Evolutionary conservation across 2,113 vertebrate species (phyloP).

Genomic region (Noctilio leporinus): DNA sequence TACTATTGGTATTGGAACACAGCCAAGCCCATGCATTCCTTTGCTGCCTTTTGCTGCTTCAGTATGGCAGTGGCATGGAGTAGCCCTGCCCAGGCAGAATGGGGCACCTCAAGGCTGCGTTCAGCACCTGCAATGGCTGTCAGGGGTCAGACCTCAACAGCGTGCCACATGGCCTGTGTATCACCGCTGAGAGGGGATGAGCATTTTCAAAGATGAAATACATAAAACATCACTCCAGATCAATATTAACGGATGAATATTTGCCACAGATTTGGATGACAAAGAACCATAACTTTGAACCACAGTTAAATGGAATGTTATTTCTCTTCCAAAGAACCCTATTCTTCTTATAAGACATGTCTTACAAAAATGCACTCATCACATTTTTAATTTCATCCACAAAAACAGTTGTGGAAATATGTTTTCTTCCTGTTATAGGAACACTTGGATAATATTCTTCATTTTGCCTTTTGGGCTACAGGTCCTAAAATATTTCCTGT

Average conservation of each 20-base stretch:
- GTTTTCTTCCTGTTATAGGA: background rate
- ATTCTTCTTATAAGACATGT: background rate
- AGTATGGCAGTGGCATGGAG: background rate
- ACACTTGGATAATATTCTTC: background rate
- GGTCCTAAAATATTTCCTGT: background rate
- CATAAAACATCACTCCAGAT: background rate
- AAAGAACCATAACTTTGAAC: background rate
- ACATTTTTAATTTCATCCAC: background rate
- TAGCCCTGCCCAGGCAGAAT: accelerated
- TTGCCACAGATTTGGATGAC: background rate
- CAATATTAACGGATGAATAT: background rate
- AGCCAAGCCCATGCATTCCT: background rate
- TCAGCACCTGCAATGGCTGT: background rate
- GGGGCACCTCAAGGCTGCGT: background rate
- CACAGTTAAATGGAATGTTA: background rate
- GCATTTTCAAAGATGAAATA: background rate
- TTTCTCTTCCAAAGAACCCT: background rate
- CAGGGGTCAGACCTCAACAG: background rate
- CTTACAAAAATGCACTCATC: background rate
- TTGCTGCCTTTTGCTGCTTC: background rate
- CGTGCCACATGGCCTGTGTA: too few species aligned
- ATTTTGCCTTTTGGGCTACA: background rate
- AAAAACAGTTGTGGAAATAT: background rate
- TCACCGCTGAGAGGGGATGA: background rate
- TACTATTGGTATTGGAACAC: background rate